Evolutionary conservation across 1,140 invertebrate species (phyloP).

Genomic region (Ctenoplectra terminalis): DNA sequence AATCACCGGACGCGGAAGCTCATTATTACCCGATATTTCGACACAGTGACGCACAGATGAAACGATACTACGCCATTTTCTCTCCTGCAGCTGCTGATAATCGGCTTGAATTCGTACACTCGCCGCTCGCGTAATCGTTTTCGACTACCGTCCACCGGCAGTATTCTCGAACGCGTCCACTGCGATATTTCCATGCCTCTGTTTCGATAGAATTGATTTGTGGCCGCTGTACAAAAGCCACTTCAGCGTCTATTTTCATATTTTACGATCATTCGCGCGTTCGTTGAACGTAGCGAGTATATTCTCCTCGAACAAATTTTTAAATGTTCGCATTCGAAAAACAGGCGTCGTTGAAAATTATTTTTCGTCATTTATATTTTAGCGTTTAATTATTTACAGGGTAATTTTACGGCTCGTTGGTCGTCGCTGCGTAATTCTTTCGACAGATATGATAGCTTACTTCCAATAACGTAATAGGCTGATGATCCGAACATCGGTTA

Average conservation of each 20-base stretch:
- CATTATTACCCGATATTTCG: conserved; percentile 57
- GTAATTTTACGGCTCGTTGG: too few species aligned
- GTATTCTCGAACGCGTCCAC: not conserved
- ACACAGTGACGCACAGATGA: conserved; percentile 30
- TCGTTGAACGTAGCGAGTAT: not conserved
- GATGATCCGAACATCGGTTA: too few species aligned
- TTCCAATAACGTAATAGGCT: not conserved
- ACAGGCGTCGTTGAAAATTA: too few species aligned
- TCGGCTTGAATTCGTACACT: conserved; percentile 34
- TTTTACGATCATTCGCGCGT: not conserved
- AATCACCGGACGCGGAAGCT: conserved; percentile 44
- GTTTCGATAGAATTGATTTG: conserved; percentile 18
- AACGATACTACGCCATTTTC: conserved; percentile 29
- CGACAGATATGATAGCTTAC: not conserved
- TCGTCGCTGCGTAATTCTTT: not conserved
- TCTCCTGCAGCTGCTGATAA: conserved; percentile 35
- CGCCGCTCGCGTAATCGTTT: conserved; percentile 34
- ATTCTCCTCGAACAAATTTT: not conserved
- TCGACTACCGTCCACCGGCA: not conserved
- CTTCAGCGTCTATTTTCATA: conserved; percentile 10
- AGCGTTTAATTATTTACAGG: too few species aligned
- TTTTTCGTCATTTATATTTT: too few species aligned
- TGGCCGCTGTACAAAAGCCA: not conserved
- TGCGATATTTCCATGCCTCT: conserved; percentile 1
- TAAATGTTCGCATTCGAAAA: too few species aligned